Conservation (phyloP, 1,140 invertebrate genomes). For the Plutomurus gul region DNA sequence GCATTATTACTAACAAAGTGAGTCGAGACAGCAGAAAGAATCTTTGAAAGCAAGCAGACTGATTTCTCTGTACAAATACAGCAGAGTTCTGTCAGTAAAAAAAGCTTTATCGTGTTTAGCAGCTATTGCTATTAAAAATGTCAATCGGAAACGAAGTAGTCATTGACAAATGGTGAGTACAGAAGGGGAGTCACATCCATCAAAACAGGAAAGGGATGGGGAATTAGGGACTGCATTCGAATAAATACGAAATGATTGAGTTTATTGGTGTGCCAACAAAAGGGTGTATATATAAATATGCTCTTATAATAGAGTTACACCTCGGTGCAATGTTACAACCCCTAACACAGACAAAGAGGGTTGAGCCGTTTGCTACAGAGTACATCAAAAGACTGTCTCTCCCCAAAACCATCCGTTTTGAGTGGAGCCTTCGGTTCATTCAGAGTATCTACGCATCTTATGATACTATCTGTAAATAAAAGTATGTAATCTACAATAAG, state of each 20-base stretch:
- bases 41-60: not conserved
- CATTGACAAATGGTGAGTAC: constrained; percentile 42
- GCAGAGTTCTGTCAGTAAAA: not conserved
- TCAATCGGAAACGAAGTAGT: constrained; percentile 37
- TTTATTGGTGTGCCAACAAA: constrained; percentile 23
- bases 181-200: not conserved
- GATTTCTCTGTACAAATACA: not conserved
- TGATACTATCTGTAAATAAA: no score
- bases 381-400: not conserved
- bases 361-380: no score
- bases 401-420: not conserved
- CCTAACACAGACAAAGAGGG: not conserved
- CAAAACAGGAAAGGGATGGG: constrained; percentile 14
- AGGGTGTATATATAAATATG: not conserved
- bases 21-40: no score
- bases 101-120: constrained; percentile 29
- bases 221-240: constrained; percentile 19
- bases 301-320: not conserved
- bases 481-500: no score
- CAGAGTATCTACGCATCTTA: no score
- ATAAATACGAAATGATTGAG: constrained; percentile 32
- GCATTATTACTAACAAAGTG: no score
- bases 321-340: not conserved
- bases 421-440: not conserved
- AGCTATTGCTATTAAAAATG: constrained; percentile 45